phyloP scores from a whole-genome alignment of 2,888 invertebrate genomes.

The Drosophila diplacantha region DNA sequence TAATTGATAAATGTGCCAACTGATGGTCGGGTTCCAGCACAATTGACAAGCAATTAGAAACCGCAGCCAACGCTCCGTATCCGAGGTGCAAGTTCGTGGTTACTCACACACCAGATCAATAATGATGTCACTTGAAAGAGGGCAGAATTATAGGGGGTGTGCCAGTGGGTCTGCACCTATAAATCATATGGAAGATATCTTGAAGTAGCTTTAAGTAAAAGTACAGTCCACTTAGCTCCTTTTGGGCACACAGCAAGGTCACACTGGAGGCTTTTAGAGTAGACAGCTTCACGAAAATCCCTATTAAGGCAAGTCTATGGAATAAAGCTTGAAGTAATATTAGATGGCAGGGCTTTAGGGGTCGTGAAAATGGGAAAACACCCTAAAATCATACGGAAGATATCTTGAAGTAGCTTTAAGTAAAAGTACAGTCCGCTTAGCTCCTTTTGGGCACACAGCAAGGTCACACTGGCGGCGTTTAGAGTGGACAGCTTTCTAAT shows the following conservation, averaged over 20 bases:
- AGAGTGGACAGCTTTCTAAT: not conserved
- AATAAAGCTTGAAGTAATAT: too few relatives aligned
- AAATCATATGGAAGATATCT: not conserved
- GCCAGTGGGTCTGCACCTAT: not conserved
- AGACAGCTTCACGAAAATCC: too few relatives aligned
- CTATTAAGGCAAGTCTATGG: too few relatives aligned
- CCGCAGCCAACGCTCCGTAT: slow-evolving; percentile 31
- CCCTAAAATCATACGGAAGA: not conserved
- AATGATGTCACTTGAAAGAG: slow-evolving; percentile 1
- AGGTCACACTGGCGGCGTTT: not conserved
- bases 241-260: not conserved
- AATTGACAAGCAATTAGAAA: slow-evolving; percentile 62
- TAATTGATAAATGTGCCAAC: slow-evolving; percentile 54
- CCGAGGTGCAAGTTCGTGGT: slow-evolving; percentile 15
- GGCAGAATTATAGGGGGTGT: not conserved
- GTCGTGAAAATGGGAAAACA: too few relatives aligned
- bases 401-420: not conserved
- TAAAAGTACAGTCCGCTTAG: too few relatives aligned
- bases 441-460: not conserved
- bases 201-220: not conserved
- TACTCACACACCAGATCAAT: slow-evolving; percentile 19
- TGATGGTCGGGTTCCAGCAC: slow-evolving; percentile 32
- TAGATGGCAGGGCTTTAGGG: too few relatives aligned
- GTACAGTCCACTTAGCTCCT: not conserved
- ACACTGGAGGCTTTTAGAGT: not conserved